Conservation (phyloP, 2,113 vertebrate genomes). For the Microcebus griseorufus region DNA sequence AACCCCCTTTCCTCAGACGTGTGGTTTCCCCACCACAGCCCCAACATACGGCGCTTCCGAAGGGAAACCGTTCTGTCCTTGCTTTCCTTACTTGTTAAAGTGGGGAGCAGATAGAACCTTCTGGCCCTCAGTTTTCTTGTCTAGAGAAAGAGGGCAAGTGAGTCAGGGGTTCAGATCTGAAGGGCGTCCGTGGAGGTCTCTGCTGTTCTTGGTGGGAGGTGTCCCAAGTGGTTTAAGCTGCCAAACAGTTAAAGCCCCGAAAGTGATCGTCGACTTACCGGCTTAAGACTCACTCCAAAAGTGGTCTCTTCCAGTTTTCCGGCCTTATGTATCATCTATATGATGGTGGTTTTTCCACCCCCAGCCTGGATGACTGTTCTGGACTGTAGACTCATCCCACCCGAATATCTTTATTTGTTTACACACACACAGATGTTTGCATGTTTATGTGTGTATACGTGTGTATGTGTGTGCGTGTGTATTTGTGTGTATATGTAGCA, state of each 20-base stretch:
- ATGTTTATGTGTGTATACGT: background rate
- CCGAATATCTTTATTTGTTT: background rate
- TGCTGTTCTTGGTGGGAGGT: background rate
- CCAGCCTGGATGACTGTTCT: background rate
- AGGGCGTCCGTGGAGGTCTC: background rate
- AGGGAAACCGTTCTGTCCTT: background rate
- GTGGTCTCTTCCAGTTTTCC: background rate
- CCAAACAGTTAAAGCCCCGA: background rate
- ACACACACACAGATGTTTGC: background rate
- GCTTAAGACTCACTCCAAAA: background rate
- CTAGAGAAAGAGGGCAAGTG: background rate
- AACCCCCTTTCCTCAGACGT: accelerated
- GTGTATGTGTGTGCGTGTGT: too few species aligned
- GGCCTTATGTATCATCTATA: background rate
- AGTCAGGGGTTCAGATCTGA: background rate
- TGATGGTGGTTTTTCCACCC: background rate
- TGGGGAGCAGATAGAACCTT: background rate
- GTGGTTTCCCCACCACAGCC: background rate
- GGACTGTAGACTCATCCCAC: background rate
- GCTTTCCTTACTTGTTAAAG: background rate
- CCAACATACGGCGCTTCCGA: background rate
- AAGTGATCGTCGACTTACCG: background rate
- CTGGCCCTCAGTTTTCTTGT: background rate
- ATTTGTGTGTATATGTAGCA: background rate
- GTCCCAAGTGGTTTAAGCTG: background rate